Evolutionary conservation across 2,888 invertebrate species (phyloP).

Genomic region (Acleris emargana): DNA sequence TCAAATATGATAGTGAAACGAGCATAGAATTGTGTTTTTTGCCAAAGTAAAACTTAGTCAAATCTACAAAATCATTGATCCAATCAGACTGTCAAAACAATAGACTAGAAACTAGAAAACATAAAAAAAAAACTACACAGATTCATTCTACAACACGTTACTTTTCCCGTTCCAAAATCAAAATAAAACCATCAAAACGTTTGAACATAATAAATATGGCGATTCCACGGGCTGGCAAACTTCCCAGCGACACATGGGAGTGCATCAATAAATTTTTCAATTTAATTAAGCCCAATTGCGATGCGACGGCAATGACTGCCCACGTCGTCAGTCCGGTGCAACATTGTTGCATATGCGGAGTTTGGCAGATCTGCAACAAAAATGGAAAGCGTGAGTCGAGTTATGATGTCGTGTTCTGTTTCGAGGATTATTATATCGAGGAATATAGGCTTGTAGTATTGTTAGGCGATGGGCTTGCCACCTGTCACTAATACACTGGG

Average conservation of each 20-base stretch:
- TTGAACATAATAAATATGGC: constrained; percentile 11
- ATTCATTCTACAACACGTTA: no score
- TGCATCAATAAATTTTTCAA: constrained; percentile 66
- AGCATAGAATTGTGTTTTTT: no score
- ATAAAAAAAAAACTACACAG: neutral
- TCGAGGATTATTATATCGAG: no score
- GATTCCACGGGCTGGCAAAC: constrained; percentile 54
- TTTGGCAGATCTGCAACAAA: constrained; percentile 31
- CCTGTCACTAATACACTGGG: no score
- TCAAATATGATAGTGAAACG: no score
- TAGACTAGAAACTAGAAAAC: no score
- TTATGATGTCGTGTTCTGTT: neutral
- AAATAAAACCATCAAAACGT: neutral
- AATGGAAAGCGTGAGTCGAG: constrained; percentile 26
- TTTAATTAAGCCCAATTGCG: constrained; percentile 58
- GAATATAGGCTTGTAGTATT: no score
- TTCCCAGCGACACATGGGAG: constrained; percentile 46
- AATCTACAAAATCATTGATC: no score
- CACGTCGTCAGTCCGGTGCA: constrained; percentile 42
- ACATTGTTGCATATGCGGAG: constrained; percentile 43
- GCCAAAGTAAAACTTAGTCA: no score
- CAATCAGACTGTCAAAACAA: no score
- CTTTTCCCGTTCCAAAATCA: neutral
- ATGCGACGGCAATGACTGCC: constrained; percentile 31
- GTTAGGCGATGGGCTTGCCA: no score